Base-by-base conservation (phyloP, 2,888 invertebrate genomes). In the Pherbina coryleti region DNA sequence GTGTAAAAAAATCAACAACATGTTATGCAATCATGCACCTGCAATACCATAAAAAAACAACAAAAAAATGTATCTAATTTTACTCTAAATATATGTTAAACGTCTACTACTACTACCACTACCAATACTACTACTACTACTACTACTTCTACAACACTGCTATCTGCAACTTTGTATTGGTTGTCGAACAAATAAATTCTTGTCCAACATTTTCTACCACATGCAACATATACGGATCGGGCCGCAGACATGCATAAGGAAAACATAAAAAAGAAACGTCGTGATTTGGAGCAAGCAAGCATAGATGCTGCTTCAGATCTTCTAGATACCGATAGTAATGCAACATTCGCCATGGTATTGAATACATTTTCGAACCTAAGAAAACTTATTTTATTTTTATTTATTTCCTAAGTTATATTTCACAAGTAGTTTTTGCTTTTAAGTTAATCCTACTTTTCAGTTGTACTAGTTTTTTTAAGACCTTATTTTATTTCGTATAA, bases 311-410 rank as follows among this genome's bases (percentile, higher is more conserved):
- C 95, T 67, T 95, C 96, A 57, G 96, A 96, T 89, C 92, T 96
- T 81, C 92, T 96, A 86, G 97, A 97, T 87, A 94, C 95, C 44
- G 97, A 97, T 89, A 96, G 96, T 90, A 94, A 95, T 86, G 94
- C 96, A 78, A 96, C 96, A 80, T 97, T 97, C 90, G 95, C 96
- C 88, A 97, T 97, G 97, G 97, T 97, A 94, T 87, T 87, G 87
- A 86, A 83, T 82, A 82, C 79, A 83, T 69, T 69, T 69, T 49
- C 51, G 44, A 22, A 49, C 69, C 37, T 67, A 37, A 14, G 7
- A n/a, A 31, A 34, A 28, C 60, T 22, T 19, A 44, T 74, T 64
- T 74, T 60, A 14, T 64, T 75, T 76, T 76, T 67, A 11, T 17
- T 34, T 28, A 9, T 71, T 57, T 19, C n/a, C 9, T 66, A 34